phyloP scores from a whole-genome alignment of 2,797 vertebrate species.

The Parambassis ranga region DNA sequence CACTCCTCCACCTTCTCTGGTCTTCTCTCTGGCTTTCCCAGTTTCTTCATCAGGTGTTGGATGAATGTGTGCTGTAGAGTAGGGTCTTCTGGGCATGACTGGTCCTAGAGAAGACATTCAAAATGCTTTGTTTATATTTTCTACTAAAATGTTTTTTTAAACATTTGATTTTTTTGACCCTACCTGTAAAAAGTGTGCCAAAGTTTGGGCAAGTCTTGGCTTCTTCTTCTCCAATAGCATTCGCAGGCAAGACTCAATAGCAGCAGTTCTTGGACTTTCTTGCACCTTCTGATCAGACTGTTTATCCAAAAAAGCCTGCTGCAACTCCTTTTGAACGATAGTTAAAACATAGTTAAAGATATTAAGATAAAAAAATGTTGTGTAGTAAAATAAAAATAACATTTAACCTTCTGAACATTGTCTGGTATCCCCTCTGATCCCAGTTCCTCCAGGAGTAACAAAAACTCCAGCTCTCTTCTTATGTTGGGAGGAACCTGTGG shows the following conservation, averaged over 20 bases:
- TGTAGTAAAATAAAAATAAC: not conserved
- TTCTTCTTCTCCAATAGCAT: constrained; percentile 79
- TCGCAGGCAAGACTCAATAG: constrained; percentile 80
- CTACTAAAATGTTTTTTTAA: not conserved
- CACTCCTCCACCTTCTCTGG: constrained; percentile 51
- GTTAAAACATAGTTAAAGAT: not conserved
- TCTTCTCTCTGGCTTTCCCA: constrained; percentile 61
- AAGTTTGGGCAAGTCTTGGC: constrained; percentile 81
- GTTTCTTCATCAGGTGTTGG: constrained; percentile 80
- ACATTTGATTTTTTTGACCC: not conserved
- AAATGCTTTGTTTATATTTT: not conserved
- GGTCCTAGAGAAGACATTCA: constrained; percentile 61
- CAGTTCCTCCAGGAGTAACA: constrained; percentile 92
- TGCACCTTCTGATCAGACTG: constrained; percentile 64
- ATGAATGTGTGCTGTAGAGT: constrained; percentile 84
- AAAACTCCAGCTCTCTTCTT: constrained; percentile 87
- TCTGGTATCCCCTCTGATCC: constrained; percentile 80
- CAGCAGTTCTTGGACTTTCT: constrained; percentile 45
- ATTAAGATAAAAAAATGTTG: not conserved
- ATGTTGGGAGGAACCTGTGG: constrained; percentile 76
- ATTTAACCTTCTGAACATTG: constrained; percentile 83
- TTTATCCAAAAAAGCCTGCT: constrained; percentile 77
- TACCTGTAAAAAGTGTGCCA: constrained; percentile 81
- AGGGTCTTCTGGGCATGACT: constrained; percentile 24
- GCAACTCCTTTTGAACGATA: constrained; percentile 83